Conservation (phyloP, 1,140 invertebrate species). For the Ruditapes philippinarum region DNA sequence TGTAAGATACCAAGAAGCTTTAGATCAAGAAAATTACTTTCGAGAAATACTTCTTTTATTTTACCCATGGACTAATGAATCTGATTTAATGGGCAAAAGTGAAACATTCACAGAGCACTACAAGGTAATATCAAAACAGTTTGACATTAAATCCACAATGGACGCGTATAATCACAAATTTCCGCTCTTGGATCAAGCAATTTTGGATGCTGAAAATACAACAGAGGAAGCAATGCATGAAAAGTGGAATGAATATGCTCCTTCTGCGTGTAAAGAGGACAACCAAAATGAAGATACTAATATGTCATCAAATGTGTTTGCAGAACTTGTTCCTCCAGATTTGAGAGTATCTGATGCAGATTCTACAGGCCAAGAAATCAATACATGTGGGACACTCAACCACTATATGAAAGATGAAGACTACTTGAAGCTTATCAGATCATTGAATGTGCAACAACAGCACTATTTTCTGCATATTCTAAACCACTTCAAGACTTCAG, state of each 20-base stretch:
- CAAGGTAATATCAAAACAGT: not conserved
- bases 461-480: conserved; percentile 20
- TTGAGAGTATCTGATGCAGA: not conserved
- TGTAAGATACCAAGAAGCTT: not conserved
- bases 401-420: too few species aligned
- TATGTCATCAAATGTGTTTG: not conserved
- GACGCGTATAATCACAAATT: not conserved
- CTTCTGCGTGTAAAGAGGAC: not conserved
- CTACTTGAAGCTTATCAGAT: too few species aligned
- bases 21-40: conserved; percentile 17
- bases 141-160: not conserved
- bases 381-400: too few species aligned
- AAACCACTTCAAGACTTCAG: not conserved
- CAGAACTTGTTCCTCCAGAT: not conserved
- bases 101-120: not conserved
- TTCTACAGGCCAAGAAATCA: too few species aligned
- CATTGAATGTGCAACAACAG: not conserved
- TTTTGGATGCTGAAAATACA: not conserved
- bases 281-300: not conserved
- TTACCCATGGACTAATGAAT: not conserved
- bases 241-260: not conserved
- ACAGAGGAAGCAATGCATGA: not conserved
- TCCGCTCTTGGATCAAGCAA: not conserved
- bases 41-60: not conserved
- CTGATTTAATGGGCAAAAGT: not conserved